These are phyloP conservation scores for Gymnarchus niloticus DNA, from an alignment of 2,113 vertebrate species.

Conservation along the genomic window DNA sequence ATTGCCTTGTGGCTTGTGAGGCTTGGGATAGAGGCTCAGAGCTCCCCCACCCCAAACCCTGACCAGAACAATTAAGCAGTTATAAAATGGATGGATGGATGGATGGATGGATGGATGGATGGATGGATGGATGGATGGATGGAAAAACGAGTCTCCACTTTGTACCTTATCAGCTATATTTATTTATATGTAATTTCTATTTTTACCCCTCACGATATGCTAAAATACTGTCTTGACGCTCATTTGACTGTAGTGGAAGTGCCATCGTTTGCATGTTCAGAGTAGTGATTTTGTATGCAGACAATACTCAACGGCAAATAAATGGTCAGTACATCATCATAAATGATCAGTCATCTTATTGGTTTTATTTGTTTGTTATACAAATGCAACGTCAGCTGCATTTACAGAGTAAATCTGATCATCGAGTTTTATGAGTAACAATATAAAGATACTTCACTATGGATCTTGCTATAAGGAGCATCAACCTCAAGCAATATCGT, in stretches of 20 bases:
- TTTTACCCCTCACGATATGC: neutral
- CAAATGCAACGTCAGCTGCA: neutral
- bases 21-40: too few relatives aligned
- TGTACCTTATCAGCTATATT: neutral
- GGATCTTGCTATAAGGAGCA: neutral
- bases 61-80: too few relatives aligned
- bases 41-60: too few relatives aligned
- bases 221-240: neutral
- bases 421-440: too few relatives aligned
- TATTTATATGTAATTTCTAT: too few relatives aligned
- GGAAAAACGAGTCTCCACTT: too few relatives aligned
- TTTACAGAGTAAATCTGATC: neutral
- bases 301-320: neutral
- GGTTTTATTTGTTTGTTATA: neutral
- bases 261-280: neutral
- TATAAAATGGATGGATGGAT: too few relatives aligned
- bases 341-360: neutral
- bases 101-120: too few relatives aligned
- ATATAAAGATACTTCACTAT: neutral
- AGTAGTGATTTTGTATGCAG: neutral
- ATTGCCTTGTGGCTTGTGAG: too few relatives aligned
- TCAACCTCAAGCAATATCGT: neutral
- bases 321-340: conserved; percentile 1
- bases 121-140: too few relatives aligned
- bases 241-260: neutral